A percentile compares a stretch with the other conserved stretches of the same genome.
Evolutionary conservation across 2,797 vertebrate genomes (phyloP).

Genomic region (Molothrus aeneus): DNA sequence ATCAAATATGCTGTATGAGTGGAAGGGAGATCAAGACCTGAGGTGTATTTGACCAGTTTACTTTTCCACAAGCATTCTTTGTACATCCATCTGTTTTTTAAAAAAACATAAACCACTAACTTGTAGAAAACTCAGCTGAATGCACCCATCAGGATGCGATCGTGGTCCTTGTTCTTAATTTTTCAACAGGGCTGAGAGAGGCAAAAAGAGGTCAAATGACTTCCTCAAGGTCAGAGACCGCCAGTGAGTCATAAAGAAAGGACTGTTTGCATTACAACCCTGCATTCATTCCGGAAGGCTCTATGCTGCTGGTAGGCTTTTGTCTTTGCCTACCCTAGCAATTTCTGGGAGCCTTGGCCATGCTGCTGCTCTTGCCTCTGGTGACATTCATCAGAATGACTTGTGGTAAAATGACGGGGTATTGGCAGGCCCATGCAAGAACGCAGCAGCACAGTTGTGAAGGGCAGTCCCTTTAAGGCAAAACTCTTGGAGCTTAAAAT

Average conservation of each 20-base stretch:
- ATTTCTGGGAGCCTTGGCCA: conserved; percentile 2
- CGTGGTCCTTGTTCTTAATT: neutral
- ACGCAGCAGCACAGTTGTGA: neutral
- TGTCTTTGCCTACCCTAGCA: conserved; percentile 9
- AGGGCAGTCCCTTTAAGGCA: neutral
- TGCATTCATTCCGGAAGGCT: neutral
- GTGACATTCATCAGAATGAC: neutral
- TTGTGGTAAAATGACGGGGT: neutral
- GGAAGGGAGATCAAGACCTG: neutral
- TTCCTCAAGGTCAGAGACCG: conserved; percentile 61
- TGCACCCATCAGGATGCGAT: neutral
- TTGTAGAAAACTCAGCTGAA: neutral
- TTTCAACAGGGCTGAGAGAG: conserved; percentile 32
- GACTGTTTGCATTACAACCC: conserved; percentile 52
- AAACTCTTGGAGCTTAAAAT: neutral
- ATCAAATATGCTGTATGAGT: neutral
- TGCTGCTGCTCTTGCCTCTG: neutral
- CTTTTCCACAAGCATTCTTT: neutral
- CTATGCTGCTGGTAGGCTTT: neutral
- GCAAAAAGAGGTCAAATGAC: conserved; percentile 55
- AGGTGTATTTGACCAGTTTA: neutral
- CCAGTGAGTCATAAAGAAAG: conserved; percentile 43
- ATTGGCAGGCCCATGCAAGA: neutral
- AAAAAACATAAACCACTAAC: neutral
- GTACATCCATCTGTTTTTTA: neutral